These are phyloP conservation scores for Caenorhabditis angaria DNA, from an alignment of 2,888 invertebrate species.

Conservation along the genomic window DNA sequence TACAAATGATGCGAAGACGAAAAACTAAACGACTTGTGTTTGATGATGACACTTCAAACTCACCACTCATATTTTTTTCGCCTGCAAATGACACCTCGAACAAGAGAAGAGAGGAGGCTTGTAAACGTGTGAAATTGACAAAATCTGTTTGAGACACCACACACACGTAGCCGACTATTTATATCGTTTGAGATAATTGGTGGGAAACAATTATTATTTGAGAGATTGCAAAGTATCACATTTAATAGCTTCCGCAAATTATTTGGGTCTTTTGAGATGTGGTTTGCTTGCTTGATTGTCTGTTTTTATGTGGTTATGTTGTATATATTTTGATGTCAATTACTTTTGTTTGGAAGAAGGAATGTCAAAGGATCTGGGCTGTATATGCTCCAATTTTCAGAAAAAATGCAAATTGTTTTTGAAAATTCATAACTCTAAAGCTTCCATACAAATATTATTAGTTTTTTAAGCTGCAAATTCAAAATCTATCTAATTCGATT, in stretches of 20 bases:
- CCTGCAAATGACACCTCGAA: constrained; percentile 42
- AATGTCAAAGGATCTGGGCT: no score
- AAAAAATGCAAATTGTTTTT: no score
- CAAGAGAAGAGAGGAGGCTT: neutral
- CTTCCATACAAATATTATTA: no score
- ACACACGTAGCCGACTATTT: neutral
- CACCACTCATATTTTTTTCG: constrained; percentile 44
- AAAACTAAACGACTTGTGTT: neutral
- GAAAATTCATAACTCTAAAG: no score
- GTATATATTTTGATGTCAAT: no score
- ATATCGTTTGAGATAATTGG: neutral
- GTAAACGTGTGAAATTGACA: constrained; percentile 26
- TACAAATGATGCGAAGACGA: neutral
- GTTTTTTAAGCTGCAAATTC: no score
- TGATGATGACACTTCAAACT: constrained; percentile 39
- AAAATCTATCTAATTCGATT: no score
- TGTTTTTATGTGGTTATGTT: neutral
- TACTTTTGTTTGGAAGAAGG: no score
- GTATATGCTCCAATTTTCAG: no score
- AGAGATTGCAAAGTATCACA: neutral
- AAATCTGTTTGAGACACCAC: neutral
- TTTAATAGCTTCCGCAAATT: constrained; percentile 38
- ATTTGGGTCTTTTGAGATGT: neutral
- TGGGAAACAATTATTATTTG: constrained; percentile 28
- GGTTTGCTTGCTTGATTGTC: neutral